These are phyloP conservation scores for Andrena chrysosceles DNA, from an alignment of 2,888 invertebrate species.

Conservation along the genomic window DNA sequence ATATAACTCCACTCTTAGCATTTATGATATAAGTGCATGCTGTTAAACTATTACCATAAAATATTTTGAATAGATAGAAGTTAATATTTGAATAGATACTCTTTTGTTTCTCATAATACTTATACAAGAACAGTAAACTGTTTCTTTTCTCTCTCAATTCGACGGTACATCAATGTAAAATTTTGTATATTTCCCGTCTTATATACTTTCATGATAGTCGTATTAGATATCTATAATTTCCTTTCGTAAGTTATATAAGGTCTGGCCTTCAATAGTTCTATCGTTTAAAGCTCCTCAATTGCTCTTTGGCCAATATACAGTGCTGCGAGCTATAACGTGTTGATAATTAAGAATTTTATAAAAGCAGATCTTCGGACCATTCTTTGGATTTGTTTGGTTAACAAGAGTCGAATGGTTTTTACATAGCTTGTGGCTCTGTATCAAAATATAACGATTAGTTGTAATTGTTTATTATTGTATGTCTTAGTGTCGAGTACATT, in stretches of 20 bases:
- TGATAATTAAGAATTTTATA: constrained; percentile 22
- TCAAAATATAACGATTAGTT: constrained; percentile 57
- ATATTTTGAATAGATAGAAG: constrained; percentile 50
- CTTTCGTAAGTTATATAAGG: constrained; percentile 33
- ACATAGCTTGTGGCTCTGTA: constrained; percentile 72
- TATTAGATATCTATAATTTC: constrained; percentile 39
- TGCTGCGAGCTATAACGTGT: constrained; percentile 68
- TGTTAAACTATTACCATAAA: constrained; percentile 36
- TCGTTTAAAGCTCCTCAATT: constrained; percentile 62
- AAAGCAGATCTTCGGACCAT: constrained; percentile 12
- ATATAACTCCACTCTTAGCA: constrained; percentile 58
- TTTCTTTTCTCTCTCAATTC: constrained; percentile 31
- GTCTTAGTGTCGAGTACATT: constrained; percentile 55
- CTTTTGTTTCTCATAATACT: constrained; percentile 35
- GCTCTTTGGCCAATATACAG: constrained; percentile 71
- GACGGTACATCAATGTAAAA: constrained; percentile 42
- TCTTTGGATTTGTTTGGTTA: constrained; percentile 5
- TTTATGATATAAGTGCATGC: constrained; percentile 59
- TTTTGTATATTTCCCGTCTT: constrained; percentile 48
- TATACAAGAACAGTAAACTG: constrained; percentile 23
- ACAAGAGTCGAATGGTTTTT: constrained; percentile 11
- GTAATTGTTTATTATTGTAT: constrained; percentile 61
- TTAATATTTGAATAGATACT: constrained; percentile 50
- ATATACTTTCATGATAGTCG: constrained; percentile 35
- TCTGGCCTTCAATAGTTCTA: constrained; percentile 45